phyloP scores from a whole-genome alignment of 2,797 vertebrate species.

The Peromyscus aztecus region DNA sequence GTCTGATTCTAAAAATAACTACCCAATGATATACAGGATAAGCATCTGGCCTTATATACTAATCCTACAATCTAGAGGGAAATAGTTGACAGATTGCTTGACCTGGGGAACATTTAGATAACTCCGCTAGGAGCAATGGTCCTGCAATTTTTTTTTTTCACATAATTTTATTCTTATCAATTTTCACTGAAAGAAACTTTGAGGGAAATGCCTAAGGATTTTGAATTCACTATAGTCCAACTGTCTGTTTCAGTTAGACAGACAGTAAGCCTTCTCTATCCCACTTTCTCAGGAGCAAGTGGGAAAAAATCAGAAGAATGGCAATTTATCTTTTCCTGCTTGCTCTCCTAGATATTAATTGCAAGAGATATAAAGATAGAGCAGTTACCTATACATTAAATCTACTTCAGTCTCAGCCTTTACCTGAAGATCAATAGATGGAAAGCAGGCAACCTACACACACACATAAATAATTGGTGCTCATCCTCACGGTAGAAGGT shows the following conservation, averaged over 20 bases:
- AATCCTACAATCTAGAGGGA: slow-evolving; percentile 69
- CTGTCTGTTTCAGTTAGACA: slow-evolving; percentile 56
- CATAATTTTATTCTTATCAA: slow-evolving; percentile 71
- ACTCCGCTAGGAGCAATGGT: slow-evolving; percentile 39
- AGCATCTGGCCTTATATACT: slow-evolving; percentile 69
- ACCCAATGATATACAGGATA: slow-evolving; percentile 27
- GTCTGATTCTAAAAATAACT: slow-evolving; percentile 73
- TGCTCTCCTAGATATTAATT: slow-evolving; percentile 62
- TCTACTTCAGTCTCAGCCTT: slow-evolving; percentile 25
- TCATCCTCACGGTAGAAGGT: slow-evolving; percentile 5
- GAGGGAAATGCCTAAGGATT: slow-evolving; percentile 57
- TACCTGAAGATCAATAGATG: slow-evolving; percentile 58
- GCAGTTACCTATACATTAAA: slow-evolving; percentile 25
- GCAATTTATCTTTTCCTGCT: slow-evolving; percentile 42
- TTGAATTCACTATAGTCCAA: slow-evolving; percentile 56
- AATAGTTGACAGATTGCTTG: slow-evolving; percentile 70
- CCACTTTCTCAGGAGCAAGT: slow-evolving; percentile 22
- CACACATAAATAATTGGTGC: slow-evolving; percentile 70
- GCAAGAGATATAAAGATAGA: slow-evolving; percentile 30
- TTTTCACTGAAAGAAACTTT: slow-evolving; percentile 62
- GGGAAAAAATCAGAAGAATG: slow-evolving; percentile 27
- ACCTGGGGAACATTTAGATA: slow-evolving; percentile 69
- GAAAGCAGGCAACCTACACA: slow-evolving; percentile 25
- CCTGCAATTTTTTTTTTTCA: slow-evolving; percentile 44
- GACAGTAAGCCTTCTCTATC: slow-evolving; percentile 31